A percentile compares a stretch with the other conserved stretches of the same genome.
These are phyloP conservation scores for Oncorhynchus masou DNA, from an alignment of 2,113 vertebrate species.

Conservation along the genomic window DNA sequence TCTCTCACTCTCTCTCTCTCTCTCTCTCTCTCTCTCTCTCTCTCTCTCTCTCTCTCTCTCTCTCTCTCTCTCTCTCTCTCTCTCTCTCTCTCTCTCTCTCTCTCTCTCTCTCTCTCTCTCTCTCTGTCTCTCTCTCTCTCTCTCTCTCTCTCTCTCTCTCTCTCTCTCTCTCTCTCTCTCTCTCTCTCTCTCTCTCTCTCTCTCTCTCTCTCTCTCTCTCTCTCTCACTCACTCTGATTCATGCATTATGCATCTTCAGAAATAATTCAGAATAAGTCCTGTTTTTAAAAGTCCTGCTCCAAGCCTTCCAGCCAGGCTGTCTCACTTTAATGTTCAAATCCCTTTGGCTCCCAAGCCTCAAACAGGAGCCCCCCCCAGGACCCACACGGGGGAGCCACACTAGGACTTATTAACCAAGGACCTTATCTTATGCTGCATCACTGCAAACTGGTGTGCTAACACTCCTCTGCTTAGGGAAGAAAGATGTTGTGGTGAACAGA, in stretches of 20 bases:
- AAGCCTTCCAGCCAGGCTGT: slow-evolving; percentile 30
- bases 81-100: neutral
- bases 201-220: too few species aligned
- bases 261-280: slow-evolving; percentile 68
- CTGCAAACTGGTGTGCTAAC: slow-evolving; percentile 9
- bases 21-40: too few species aligned
- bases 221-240: slow-evolving; percentile 7
- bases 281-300: slow-evolving; percentile 52
- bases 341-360: slow-evolving; percentile 20
- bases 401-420: neutral
- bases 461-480: neutral
- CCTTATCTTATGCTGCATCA: neutral
- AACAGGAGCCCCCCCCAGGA: slow-evolving; percentile 11
- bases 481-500: neutral
- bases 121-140: neutral
- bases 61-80: neutral
- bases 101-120: neutral
- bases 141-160: neutral
- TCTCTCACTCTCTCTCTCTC: too few species aligned
- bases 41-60: too few species aligned
- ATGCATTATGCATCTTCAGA: slow-evolving; percentile 67
- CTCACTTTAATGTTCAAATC: slow-evolving; percentile 35
- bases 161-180: neutral
- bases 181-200: too few species aligned
- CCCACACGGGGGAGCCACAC: slow-evolving; percentile 17